Conservation (phyloP, 2,797 vertebrate genomes). For the Euthynnus affinis region DNA sequence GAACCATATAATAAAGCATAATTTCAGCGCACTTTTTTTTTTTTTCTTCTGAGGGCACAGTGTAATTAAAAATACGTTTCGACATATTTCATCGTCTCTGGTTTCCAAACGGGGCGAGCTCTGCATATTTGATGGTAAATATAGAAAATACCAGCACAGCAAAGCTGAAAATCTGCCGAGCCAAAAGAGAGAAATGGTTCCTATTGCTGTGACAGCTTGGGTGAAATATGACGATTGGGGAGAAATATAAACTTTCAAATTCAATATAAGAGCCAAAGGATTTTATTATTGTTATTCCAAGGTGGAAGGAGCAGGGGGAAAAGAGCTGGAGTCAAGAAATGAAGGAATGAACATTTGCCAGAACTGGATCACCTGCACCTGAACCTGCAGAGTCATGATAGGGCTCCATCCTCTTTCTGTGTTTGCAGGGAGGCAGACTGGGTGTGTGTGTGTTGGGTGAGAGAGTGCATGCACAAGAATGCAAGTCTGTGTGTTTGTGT, state of each 20-base stretch:
- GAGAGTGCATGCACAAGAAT: slow-evolving; percentile 3
- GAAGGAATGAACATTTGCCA: slow-evolving; percentile 41
- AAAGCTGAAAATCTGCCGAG: slow-evolving; percentile 42
- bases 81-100: slow-evolving; percentile 66
- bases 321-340: slow-evolving; percentile 32
- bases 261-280: slow-evolving; percentile 50
- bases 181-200: slow-evolving; percentile 45
- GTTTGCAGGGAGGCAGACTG: slow-evolving; percentile 22
- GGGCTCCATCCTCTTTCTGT: slow-evolving; percentile 20
- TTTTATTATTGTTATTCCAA: slow-evolving; percentile 66
- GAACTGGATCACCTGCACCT: slow-evolving; percentile 55
- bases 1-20: slow-evolving; percentile 81
- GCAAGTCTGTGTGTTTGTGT: slow-evolving; percentile 28
- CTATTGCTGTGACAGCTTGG: slow-evolving; percentile 49
- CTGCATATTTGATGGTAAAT: slow-evolving; percentile 74
- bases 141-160: slow-evolving; percentile 70
- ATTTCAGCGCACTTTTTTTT: slow-evolving; percentile 67
- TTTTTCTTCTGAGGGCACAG: slow-evolving; percentile 48
- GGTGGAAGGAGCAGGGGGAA: slow-evolving; percentile 21
- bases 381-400: slow-evolving; percentile 61
- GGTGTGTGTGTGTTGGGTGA: slow-evolving; percentile 34
- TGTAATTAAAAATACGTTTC: slow-evolving; percentile 79
- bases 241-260: slow-evolving; percentile 62
- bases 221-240: slow-evolving; percentile 56
- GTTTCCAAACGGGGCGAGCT: slow-evolving; percentile 66